These are phyloP conservation scores for Thaumatotibia leucotreta DNA, from an alignment of 1,140 invertebrate species.

Conservation along the genomic window DNA sequence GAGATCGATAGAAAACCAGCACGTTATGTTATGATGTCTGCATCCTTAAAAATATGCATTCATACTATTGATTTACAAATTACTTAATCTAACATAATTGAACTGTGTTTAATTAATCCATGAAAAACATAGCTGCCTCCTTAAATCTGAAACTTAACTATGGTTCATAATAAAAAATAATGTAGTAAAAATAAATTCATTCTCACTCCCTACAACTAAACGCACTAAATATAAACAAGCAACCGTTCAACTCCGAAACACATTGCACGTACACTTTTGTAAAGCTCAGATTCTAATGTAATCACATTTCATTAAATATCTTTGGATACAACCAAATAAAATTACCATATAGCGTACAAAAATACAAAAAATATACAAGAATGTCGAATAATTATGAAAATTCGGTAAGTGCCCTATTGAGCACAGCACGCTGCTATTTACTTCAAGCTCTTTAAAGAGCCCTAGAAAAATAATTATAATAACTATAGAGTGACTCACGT, in stretches of 20 bases:
- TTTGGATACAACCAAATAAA: slow-evolving; percentile 72
- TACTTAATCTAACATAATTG: neutral
- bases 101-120: neutral
- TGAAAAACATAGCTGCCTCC: slow-evolving; percentile 8
- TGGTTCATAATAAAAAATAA: slow-evolving; percentile 1
- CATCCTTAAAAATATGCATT: neutral
- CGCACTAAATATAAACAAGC: slow-evolving; percentile 53
- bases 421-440: neutral
- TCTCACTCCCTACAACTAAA: slow-evolving; percentile 21
- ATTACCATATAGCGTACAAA: slow-evolving; percentile 65
- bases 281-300: slow-evolving; percentile 63
- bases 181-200: neutral
- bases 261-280: slow-evolving; percentile 65
- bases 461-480: neutral
- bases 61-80: neutral
- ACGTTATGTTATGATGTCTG: too few species aligned
- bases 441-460: slow-evolving; percentile 7
- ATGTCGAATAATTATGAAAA: slow-evolving; percentile 39
- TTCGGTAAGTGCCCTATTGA: slow-evolving; percentile 14
- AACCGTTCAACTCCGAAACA: slow-evolving; percentile 40
- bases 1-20: too few species aligned
- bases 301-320: slow-evolving; percentile 74
- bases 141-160: neutral
- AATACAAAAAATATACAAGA: slow-evolving; percentile 73
- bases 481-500: neutral